These are phyloP conservation scores for Diploptera punctata DNA, from an alignment of 2,888 invertebrate species.

Conservation along the genomic window DNA sequence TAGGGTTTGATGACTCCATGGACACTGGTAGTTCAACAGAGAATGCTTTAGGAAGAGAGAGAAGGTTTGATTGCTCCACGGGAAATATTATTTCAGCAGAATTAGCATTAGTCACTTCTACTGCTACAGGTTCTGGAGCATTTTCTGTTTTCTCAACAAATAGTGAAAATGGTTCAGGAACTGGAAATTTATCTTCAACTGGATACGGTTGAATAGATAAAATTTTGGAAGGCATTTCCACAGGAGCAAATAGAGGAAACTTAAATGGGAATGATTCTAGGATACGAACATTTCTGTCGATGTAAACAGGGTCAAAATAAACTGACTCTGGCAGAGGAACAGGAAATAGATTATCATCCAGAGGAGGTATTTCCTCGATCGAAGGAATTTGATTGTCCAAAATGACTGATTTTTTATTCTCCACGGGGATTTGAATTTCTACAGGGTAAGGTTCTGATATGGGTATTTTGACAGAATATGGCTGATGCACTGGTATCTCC, in stretches of 20 bases:
- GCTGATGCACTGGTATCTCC: slow-evolving; percentile 24
- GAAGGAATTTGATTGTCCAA: slow-evolving; percentile 28
- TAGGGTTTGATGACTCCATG: too few relatives aligned
- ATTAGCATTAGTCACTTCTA: slow-evolving; percentile 70
- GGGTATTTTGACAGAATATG: slow-evolving; percentile 44
- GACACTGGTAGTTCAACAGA: too few relatives aligned
- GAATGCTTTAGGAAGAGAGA: too few relatives aligned
- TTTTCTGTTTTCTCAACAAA: slow-evolving; percentile 68
- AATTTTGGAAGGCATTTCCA: slow-evolving; percentile 62
- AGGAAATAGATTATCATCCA: too few relatives aligned
- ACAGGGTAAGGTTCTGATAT: slow-evolving; percentile 55
- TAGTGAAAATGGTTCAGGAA: slow-evolving; percentile 70
- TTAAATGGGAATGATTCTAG: slow-evolving; percentile 69
- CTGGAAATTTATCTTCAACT: slow-evolving; percentile 69
- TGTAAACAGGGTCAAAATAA: slow-evolving; percentile 56
- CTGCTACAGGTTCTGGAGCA: slow-evolving; percentile 48
- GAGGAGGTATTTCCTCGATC: slow-evolving; percentile 72
- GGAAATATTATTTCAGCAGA: too few relatives aligned
- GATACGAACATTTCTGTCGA: slow-evolving; percentile 40
- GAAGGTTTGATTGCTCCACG: too few relatives aligned
- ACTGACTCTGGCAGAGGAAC: slow-evolving; percentile 65
- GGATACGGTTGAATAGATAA: slow-evolving; percentile 62
- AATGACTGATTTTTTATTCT: slow-evolving; percentile 59
- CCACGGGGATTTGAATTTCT: slow-evolving; percentile 17
- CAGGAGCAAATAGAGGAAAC: slow-evolving; percentile 52